Evolutionary conservation across 2,113 vertebrate genomes (phyloP), one percentile per base, ranked within the genome.

Genomic region (Dipodomys merriami): DNA sequence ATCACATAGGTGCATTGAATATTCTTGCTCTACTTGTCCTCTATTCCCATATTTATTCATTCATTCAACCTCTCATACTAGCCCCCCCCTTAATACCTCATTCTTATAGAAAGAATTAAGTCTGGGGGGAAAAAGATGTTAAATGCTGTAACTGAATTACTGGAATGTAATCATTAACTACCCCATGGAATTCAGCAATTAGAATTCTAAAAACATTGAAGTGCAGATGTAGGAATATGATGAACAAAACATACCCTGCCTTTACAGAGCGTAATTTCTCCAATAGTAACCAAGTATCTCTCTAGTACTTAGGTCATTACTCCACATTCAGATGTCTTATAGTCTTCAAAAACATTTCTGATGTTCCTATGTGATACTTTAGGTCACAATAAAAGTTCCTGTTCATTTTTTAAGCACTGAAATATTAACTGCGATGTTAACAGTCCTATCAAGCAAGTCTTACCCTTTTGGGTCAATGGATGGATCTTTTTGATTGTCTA

Each of bases 401-500:
- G 19, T 80, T 85, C 29, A 76, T 62, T 92, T 89, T 39, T 67
- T 20, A 90, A 77, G 35, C 35, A 86, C 4, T 77, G 68, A 82
- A 82, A 83, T 68, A 83, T 29, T 39, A 93, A 68, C 3, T 90
- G 30, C 12, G 84, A 74, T 33, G 15, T 60, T 71, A 69, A 20
- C n/a, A 88, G 30, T 73, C 25, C 60, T 44, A 46, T 67, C 19
- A 93, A 13, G 39, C 6, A 25, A 25, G 29, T 67, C 46, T 77
- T 84, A 88, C 0, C 64, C 60, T 53, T 82, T 65, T 23, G 2
- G 20, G 73, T 7, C 12, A 71, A 53, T 15, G 22, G n/a, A 72
- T 39, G 46, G 46, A 65, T n/a, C 9, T 11, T 53, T 78, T 22
- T n/a, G n/a, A 33, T 8, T 39, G 25, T 29, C 49, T 68, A 49